Percentiles rank a stretch among this genome's conserved stretches.
Evolutionary conservation across 2,113 vertebrate species (phyloP).

Genomic region (Corvus cornix): DNA sequence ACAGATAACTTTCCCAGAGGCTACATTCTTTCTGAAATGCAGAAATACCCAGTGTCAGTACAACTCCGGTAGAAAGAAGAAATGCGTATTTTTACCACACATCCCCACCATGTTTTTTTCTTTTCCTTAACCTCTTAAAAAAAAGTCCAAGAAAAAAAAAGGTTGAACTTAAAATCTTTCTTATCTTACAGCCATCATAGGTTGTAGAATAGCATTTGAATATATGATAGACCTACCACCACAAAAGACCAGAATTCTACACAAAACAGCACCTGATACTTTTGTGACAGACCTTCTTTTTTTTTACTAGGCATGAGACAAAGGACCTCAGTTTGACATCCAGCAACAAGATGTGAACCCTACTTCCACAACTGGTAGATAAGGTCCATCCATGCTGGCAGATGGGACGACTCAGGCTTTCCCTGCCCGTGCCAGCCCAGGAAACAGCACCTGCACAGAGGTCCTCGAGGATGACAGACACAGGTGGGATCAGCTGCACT

Average conservation of each 20-base stretch:
- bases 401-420: background rate
- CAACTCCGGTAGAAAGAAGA: background rate
- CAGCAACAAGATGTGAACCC: background rate
- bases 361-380: background rate
- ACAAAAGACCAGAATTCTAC: background rate
- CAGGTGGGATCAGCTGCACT: background rate
- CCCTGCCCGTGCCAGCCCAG: background rate
- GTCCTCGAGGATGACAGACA: accelerated
- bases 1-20: background rate
- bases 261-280: background rate
- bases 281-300: background rate
- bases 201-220: background rate
- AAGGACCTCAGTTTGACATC: background rate
- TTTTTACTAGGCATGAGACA: background rate
- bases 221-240: background rate
- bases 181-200: background rate
- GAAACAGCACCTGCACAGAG: background rate
- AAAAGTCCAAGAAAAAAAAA: background rate
- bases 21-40: background rate
- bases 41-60: background rate
- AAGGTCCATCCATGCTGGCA: background rate
- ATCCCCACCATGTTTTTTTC: background rate
- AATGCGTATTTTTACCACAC: background rate
- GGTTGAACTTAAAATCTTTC: background rate
- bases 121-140: background rate